Percentiles rank a stretch among this genome's conserved stretches.
phyloP scores from a whole-genome alignment of 2,797 vertebrate genomes.

The Remorina albescens region DNA sequence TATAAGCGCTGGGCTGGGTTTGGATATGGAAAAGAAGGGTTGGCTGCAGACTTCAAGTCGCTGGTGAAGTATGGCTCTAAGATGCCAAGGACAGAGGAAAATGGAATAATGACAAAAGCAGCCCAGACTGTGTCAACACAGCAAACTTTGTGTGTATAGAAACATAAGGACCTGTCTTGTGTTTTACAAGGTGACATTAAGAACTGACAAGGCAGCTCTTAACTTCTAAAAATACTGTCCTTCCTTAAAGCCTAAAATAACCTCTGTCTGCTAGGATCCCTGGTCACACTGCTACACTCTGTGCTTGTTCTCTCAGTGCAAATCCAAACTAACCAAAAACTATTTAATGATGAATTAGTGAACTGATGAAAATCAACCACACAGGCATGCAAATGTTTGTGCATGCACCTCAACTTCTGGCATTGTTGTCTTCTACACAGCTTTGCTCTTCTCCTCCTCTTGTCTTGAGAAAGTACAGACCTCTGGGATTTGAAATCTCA shows the following conservation, averaged over 20 bases:
- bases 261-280: conserved; percentile 32
- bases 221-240: conserved; percentile 68
- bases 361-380: conserved; percentile 36
- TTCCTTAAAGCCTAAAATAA: conserved; percentile 57
- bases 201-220: conserved; percentile 51
- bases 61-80: conserved; percentile 63
- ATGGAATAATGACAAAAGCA: conserved; percentile 82
- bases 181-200: conserved; percentile 66
- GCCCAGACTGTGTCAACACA: conserved; percentile 62
- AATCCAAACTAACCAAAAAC: conserved; percentile 9
- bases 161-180: conserved; percentile 46
- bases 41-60: conserved; percentile 67
- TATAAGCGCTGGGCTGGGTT: conserved; percentile 67
- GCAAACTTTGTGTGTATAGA: conserved; percentile 45
- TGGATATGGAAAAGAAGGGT: conserved; percentile 70
- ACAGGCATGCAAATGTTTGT: conserved; percentile 29
- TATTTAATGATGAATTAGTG: conserved; percentile 57
- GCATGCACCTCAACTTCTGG: conserved; percentile 69
- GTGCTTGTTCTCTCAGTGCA: conserved; percentile 26
- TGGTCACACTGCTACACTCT: background rate
- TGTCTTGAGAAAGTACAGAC: conserved; percentile 83
- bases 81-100: conserved; percentile 75
- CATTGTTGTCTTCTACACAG: conserved; percentile 77
- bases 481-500: conserved; percentile 83
- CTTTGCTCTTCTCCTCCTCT: conserved; percentile 76